Base-by-base conservation (phyloP, 2,797 vertebrate genomes). In the Rhinogobio ventralis region DNA sequence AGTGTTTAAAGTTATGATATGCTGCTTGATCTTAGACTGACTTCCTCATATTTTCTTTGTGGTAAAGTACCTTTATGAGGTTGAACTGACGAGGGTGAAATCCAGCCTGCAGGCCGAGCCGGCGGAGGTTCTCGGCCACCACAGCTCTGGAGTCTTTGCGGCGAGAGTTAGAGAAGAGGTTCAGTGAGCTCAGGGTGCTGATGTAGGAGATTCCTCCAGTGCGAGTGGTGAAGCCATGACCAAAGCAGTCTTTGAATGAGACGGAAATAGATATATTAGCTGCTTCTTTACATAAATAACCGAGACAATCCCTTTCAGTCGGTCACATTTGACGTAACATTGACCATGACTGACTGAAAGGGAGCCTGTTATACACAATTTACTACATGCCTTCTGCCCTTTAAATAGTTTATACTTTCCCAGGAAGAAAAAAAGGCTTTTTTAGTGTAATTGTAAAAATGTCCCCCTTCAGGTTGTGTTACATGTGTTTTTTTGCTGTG, bases 151-250 rank as follows among this genome's bases (percentile, higher is more conserved):
- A 95, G 92, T 99, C 98, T 86, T 94, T 94, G 64, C 97, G 88
- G 77, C 91, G 95, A 33, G 92, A 93, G 91, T 96, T 99, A 91
- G 95, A 94, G 94, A 97, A 98, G 89, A 99, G 95, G 85, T 99
- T 99, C 75, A 97, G 90, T 46, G 97, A 96, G 86, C 96, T 97
- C 79, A 98, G 91, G 5, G 96, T 96, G 4, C 94, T 93, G 91
- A 97, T 92, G 88, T 93, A 96, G 74, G 97, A 97, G 77, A 98
- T 96, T 0, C 98, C 97, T 19, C 98, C 98, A 7, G 90, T 57
- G 64, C 97, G 96, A 13, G 96, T 96, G 25, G 95, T 98, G 93
- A 98, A 99, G 49, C 98, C 98, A 11, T 99, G 98, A 28, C 96
- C 94, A 85, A 99, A 99, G 76, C 88, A 90, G 25, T 93, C 92